Evolutionary conservation across 2,888 invertebrate species (phyloP).

Genomic region (Charanyca ferruginea): DNA sequence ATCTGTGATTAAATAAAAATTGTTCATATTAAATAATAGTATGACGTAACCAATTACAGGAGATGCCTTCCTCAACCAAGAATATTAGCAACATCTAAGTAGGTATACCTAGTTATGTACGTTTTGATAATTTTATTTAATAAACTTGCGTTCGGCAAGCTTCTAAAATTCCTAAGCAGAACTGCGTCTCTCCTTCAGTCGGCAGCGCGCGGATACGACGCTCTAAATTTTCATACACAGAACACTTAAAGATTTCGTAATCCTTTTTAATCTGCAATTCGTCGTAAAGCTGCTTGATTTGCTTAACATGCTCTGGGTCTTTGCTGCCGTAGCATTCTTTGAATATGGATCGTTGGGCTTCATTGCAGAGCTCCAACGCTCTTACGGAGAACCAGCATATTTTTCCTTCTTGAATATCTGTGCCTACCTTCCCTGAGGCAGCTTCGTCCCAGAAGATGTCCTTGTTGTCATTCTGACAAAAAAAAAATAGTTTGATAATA

Average conservation of each 20-base stretch:
- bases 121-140: not conserved
- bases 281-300: constrained; percentile 79
- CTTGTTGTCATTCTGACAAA: constrained; percentile 43
- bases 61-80: not conserved
- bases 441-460: constrained; percentile 25
- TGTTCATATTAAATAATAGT: no score
- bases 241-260: constrained; percentile 19
- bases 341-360: constrained; percentile 89
- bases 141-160: constrained; percentile 13
- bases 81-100: constrained; percentile 2
- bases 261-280: constrained; percentile 90
- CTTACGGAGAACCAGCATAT: constrained; percentile 97
- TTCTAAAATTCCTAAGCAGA: constrained; percentile 39
- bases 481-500: no score
- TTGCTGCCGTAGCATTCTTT: constrained; percentile 93
- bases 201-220: constrained; percentile 34
- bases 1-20: no score
- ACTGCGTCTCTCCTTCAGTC: constrained; percentile 35
- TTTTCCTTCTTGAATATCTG: constrained; percentile 97
- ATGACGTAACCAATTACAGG: not conserved
- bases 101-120: no score
- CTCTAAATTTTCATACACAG: constrained; percentile 24
- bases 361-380: constrained; percentile 94
- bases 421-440: constrained; percentile 84
- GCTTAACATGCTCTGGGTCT: constrained; percentile 91